Evolutionary conservation across 37 sponge, comb jelly and placozoan species (phyloP).

Genomic region (Spongia lamella): DNA sequence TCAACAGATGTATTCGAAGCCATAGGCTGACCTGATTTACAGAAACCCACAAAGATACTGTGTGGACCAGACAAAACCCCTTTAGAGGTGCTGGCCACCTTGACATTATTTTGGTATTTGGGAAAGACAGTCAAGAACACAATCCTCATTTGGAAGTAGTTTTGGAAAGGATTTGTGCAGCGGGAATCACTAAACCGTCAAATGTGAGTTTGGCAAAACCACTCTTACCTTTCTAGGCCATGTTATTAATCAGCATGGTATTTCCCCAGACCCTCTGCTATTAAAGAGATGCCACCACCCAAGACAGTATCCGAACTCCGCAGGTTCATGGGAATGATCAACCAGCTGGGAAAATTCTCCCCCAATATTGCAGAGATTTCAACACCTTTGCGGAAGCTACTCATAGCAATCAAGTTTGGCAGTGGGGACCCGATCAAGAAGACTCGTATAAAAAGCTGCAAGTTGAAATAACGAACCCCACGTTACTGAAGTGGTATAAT

Average conservation of each 20-base stretch:
- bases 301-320: background rate
- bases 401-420: background rate
- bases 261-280: background rate
- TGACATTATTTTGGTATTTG: too few species aligned
- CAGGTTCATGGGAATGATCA: background rate
- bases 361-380: conserved; percentile 18
- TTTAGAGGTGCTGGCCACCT: background rate
- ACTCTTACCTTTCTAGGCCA: conserved; percentile 15
- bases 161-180: too few species aligned
- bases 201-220: conserved; percentile 16
- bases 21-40: conserved; percentile 2
- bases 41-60: conserved; percentile 9
- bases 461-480: background rate
- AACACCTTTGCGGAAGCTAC: background rate
- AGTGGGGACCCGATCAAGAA: background rate
- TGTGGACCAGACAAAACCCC: conserved; percentile 2
- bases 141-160: too few species aligned
- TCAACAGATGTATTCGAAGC: too few species aligned
- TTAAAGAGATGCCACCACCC: background rate
- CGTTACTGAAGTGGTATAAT: background rate
- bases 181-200: too few species aligned
- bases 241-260: background rate
- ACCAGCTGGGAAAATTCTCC: too few species aligned
- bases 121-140: too few species aligned
- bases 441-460: background rate